Conservation (phyloP, 2,113 vertebrate genomes). For the Syngnathoides biaculeatus region DNA sequence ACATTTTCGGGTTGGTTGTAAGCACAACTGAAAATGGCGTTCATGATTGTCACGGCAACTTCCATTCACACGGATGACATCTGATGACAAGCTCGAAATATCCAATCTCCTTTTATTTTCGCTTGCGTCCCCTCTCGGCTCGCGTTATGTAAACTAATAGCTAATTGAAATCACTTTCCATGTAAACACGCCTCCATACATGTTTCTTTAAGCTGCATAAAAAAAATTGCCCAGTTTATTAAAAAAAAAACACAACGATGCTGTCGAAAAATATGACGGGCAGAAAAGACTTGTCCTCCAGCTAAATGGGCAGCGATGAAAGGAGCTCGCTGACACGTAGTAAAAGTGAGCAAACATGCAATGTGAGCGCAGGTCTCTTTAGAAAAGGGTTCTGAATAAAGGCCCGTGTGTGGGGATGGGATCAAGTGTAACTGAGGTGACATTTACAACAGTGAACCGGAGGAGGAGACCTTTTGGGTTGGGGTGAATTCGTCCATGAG, state of each 20-base stretch:
- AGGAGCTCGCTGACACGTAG: conserved; percentile 31
- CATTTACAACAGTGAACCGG: conserved; percentile 69
- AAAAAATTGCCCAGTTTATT: no score
- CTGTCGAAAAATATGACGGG: conserved; percentile 5
- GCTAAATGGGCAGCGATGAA: conserved; percentile 26
- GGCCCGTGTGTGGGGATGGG: conserved; percentile 37
- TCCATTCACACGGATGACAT: no score
- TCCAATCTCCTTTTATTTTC: no score
- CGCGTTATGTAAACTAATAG: no score
- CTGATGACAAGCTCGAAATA: no score
- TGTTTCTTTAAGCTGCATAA: no score
- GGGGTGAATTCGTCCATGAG: conserved; percentile 45
- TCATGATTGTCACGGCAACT: no score
- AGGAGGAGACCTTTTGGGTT: conserved; percentile 34
- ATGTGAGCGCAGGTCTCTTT: conserved; percentile 49
- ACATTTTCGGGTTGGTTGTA: no score
- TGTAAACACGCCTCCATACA: no score
- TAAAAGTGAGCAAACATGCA: conserved; percentile 64
- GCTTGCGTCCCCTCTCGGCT: no score
- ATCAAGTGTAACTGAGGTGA: conserved; percentile 62
- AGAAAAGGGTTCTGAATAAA: conserved; percentile 54
- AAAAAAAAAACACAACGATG: neutral
- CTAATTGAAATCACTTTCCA: no score
- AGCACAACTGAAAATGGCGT: no score
- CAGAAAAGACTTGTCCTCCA: conserved; percentile 29